Conservation (phyloP, 2,888 invertebrate genomes). For the Ennomos erosarius region DNA sequence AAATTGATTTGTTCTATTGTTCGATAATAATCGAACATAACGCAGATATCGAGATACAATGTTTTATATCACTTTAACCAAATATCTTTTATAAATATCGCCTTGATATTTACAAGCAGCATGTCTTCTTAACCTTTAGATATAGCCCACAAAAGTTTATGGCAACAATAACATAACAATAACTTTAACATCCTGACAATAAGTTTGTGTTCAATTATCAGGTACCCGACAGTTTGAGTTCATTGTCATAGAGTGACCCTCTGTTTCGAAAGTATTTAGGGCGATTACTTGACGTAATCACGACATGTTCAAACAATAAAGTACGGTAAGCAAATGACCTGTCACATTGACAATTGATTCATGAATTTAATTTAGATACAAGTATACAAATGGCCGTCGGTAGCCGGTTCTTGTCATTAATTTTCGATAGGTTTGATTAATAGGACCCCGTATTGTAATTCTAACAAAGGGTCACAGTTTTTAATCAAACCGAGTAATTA, state of each 20-base stretch:
- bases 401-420: slow-evolving; percentile 59
- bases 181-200: slow-evolving; percentile 49
- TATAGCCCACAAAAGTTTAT: slow-evolving; percentile 38
- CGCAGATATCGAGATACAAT: slow-evolving; percentile 31
- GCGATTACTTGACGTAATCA: slow-evolving; percentile 44
- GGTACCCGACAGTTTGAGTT: slow-evolving; percentile 71
- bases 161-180: slow-evolving; percentile 40
- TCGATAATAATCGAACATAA: slow-evolving; percentile 59
- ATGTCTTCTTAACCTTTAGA: slow-evolving; percentile 35
- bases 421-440: slow-evolving; percentile 63
- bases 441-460: slow-evolving; percentile 45
- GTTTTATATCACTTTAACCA: slow-evolving; percentile 23
- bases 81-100: slow-evolving; percentile 32
- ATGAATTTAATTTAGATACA: slow-evolving; percentile 60
- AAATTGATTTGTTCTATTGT: slow-evolving; percentile 68
- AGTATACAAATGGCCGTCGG: slow-evolving; percentile 51
- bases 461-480: slow-evolving; percentile 41
- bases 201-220: slow-evolving; percentile 53
- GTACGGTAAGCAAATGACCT: slow-evolving; percentile 63
- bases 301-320: slow-evolving; percentile 34
- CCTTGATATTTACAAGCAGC: slow-evolving; percentile 39
- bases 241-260: slow-evolving; percentile 72
- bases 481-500: slow-evolving; percentile 33
- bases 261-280: slow-evolving; percentile 62
- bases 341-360: slow-evolving; percentile 70